A percentile compares a stretch with the other conserved stretches of the same genome.
Evolutionary conservation across 2,113 vertebrate species (phyloP).

Genomic region (Anser brachyrhynchus): DNA sequence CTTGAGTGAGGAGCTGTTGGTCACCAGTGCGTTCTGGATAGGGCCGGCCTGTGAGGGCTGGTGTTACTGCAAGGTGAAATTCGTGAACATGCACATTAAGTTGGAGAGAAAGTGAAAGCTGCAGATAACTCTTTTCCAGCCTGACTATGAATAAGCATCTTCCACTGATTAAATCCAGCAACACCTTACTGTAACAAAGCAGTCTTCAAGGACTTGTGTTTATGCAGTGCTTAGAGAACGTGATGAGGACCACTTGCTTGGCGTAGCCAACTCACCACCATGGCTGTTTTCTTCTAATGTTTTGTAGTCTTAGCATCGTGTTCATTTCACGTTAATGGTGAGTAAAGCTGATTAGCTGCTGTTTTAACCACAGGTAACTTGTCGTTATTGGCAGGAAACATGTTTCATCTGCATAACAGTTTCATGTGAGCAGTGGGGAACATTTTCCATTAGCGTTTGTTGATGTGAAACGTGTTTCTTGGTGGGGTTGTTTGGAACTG

Average conservation of each 20-base stretch:
- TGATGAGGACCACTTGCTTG: not conserved
- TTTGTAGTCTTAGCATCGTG: not conserved
- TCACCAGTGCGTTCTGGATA: not conserved
- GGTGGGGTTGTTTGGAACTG: conserved; percentile 29
- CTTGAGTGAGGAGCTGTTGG: not conserved
- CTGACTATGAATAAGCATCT: not conserved
- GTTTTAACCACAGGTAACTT: conserved; percentile 69
- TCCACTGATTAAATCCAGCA: not conserved
- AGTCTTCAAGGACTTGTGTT: not conserved
- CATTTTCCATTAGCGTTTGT: conserved; percentile 60
- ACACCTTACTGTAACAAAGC: not conserved
- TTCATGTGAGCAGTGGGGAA: conserved; percentile 60
- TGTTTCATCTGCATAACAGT: conserved; percentile 67
- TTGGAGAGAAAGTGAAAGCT: not conserved
- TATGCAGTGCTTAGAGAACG: not conserved
- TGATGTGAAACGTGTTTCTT: conserved; percentile 50
- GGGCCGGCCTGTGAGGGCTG: not conserved
- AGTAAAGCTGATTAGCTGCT: conserved; percentile 65
- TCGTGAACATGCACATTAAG: not conserved
- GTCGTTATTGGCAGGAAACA: conserved; percentile 62
- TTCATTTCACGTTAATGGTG: conserved; percentile 55
- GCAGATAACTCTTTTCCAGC: not conserved
- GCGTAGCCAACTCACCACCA: not conserved
- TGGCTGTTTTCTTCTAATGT: not conserved
- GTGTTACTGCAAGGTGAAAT: not conserved